Evolutionary conservation across 1,140 invertebrate species (phyloP), one percentile per base, ranked within the genome.

Genomic region (Listronotus bonariensis): DNA sequence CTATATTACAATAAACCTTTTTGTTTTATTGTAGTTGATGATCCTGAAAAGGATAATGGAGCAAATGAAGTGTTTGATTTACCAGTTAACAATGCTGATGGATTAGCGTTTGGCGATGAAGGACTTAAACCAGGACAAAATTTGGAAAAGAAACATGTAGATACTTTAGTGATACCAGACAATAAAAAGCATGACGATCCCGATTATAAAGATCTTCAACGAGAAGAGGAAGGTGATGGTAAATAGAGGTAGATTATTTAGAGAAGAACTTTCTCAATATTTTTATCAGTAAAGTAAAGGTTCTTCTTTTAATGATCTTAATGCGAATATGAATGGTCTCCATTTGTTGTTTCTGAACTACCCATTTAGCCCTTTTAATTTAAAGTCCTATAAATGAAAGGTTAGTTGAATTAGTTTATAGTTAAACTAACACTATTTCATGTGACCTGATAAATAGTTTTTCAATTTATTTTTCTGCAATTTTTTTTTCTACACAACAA

Each of bases 61-160:
- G 76, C 72, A 4, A 68, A 75, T 32, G 74, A 77, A 72, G 68
- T 69, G 5, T 70, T 76, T 38, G 77, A 76, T 43, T 38, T 26
- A 18, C 54, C 55, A 18, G 65, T 54, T 38, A 63, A 68, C 31
- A 54, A 63, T 61, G 36, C 26, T 42, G 65, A 65, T 36, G 63
- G 43, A 12, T 41, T 70, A n/a, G 63, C 34, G 9, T 62, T 69
- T 52, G 68, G 46, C 43, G 62, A 70, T 48, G 54, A 65, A 11
- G 18, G 38, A 18, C 15, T 62, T 6, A 70, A 68, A 68, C 42
- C 62, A 15, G 61, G 26, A 31, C 54, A 71, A 52, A 66, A 66
- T 32, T 52, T 43, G 15, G 56, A 68, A n/a, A 32, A 56, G 18
- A 67, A 65, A 48, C 58, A 69, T 40, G 61, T 68, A 10, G 51